A percentile compares a stretch with the other conserved stretches of the same genome.
Conservation (phyloP, 2,888 invertebrate genomes). For the Linnaemya tessellans region DNA sequence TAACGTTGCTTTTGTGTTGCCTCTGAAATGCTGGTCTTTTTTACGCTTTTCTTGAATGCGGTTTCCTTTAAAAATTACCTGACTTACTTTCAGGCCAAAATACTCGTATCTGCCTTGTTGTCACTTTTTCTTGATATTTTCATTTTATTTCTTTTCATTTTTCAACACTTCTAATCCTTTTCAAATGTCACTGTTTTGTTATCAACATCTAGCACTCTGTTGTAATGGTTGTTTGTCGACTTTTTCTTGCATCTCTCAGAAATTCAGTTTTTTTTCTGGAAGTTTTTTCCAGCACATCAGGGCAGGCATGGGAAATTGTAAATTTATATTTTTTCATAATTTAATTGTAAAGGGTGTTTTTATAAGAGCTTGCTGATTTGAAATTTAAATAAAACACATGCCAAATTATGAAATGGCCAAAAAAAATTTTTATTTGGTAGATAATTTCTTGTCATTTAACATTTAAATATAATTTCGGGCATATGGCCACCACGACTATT, state of each 20-base stretch:
- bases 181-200: conserved; percentile 80
- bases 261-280: not conserved
- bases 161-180: conserved; percentile 75
- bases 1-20: not conserved
- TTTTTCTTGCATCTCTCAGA: conserved; percentile 1
- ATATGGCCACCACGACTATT: too few species aligned
- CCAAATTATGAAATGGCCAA: too few species aligned
- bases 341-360: too few species aligned
- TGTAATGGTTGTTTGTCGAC: conserved; percentile 23
- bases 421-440: too few species aligned
- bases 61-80: not conserved
- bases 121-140: conserved; percentile 4
- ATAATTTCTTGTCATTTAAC: too few species aligned
- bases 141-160: not conserved
- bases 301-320: not conserved
- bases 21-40: not conserved
- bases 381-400: too few species aligned
- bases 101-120: conserved; percentile 13
- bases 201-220: conserved; percentile 72
- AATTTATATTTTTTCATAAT: too few species aligned
- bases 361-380: too few species aligned
- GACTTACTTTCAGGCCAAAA: not conserved
- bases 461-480: too few species aligned
- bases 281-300: too few species aligned
- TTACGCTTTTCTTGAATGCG: not conserved